These are phyloP conservation scores for Portevinia maculata DNA, from an alignment of 2,888 invertebrate genomes.

Conservation along the genomic window DNA sequence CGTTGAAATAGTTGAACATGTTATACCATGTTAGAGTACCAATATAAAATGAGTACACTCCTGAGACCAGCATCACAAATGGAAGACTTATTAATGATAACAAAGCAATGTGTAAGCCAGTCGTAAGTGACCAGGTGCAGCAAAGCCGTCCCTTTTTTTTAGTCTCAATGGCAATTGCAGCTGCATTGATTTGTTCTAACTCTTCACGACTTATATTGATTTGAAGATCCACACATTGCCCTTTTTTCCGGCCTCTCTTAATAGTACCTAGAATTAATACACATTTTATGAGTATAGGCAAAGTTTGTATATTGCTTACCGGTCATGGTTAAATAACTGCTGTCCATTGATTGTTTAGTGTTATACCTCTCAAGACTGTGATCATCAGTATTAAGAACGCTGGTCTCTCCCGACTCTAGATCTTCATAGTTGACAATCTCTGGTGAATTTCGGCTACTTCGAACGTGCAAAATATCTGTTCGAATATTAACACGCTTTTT, in stretches of 20 bases:
- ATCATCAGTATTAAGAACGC: constrained; percentile 81
- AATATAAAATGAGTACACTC: constrained; percentile 88
- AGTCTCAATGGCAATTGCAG: constrained; percentile 84
- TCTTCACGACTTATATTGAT: constrained; percentile 89
- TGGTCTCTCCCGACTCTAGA: constrained; percentile 82
- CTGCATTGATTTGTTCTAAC: constrained; percentile 87
- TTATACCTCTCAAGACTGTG: constrained; percentile 84
- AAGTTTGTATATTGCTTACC: constrained; percentile 72
- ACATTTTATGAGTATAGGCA: constrained; percentile 2
- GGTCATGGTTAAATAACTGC: constrained; percentile 87
- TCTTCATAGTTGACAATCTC: constrained; percentile 81
- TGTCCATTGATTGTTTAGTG: constrained; percentile 84
- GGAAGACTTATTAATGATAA: constrained; percentile 87
- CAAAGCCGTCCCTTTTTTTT: constrained; percentile 85
- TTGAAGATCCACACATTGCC: constrained; percentile 88
- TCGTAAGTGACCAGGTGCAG: constrained; percentile 84
- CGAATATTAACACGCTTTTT: constrained; percentile 87
- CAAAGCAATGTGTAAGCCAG: constrained; percentile 87
- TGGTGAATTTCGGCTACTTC: constrained; percentile 81
- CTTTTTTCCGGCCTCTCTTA: constrained; percentile 88
- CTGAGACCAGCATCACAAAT: constrained; percentile 86
- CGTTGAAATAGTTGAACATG: constrained; percentile 87
- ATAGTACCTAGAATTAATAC: constrained; percentile 85
- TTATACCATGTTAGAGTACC: constrained; percentile 91
- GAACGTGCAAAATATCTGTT: constrained; percentile 82